These are phyloP conservation scores for Pseudomyrmex dendroicus DNA, from an alignment of 1,140 invertebrate species.

Conservation along the genomic window DNA sequence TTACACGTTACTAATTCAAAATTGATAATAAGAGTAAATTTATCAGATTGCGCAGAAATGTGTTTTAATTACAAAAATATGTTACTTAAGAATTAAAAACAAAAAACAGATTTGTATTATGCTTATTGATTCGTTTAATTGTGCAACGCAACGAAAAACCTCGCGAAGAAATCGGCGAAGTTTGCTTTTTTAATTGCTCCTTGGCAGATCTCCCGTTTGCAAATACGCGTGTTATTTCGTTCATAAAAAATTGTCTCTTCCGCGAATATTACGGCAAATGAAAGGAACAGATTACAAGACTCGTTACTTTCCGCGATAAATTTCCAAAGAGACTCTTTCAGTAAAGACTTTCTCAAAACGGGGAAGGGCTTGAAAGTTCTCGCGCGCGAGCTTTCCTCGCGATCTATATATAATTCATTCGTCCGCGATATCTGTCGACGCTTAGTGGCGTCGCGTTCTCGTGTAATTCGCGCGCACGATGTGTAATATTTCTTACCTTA, in stretches of 20 bases:
- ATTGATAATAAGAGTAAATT: background rate
- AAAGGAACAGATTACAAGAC: conserved; percentile 61
- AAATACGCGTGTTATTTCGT: background rate
- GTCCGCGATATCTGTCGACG: conserved; percentile 10
- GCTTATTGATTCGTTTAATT: background rate
- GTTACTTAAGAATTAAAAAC: too few species aligned
- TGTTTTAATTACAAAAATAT: too few species aligned
- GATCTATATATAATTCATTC: conserved; percentile 21
- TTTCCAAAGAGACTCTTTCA: conserved; percentile 23
- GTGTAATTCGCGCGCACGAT: too few species aligned
- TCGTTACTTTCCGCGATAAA: conserved; percentile 63
- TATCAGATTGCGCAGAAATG: background rate
- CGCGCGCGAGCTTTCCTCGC: conserved; percentile 24
- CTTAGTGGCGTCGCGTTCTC: too few species aligned
- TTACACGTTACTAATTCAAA: background rate
- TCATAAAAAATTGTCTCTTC: conserved; percentile 1
- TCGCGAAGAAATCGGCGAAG: too few species aligned
- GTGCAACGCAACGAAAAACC: background rate
- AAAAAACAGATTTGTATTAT: too few species aligned
- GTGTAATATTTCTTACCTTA: too few species aligned
- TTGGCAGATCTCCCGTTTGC: background rate
- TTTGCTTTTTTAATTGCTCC: too few species aligned
- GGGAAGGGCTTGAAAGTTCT: conserved; percentile 35
- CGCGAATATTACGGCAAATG: conserved; percentile 21
- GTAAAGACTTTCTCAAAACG: conserved; percentile 13